phyloP scores from a whole-genome alignment of 2,888 invertebrate genomes.

The Crepidodera aurea region DNA sequence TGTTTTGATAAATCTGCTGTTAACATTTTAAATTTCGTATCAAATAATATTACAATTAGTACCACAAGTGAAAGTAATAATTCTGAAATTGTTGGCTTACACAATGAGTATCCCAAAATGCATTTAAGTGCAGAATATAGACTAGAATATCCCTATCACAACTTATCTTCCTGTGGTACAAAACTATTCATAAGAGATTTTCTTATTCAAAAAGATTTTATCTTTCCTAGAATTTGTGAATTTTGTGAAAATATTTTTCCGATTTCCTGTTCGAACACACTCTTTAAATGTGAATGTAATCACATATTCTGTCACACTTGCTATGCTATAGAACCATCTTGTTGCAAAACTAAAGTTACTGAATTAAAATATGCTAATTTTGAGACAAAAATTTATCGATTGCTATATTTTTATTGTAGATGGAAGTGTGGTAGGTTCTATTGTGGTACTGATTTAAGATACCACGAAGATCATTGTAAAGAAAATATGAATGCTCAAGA shows the following conservation, averaged over 20 bases:
- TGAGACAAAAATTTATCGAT: background rate
- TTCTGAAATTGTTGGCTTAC: background rate
- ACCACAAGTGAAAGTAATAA: background rate
- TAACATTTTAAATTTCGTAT: background rate
- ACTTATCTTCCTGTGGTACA: background rate
- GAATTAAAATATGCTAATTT: too few relatives aligned
- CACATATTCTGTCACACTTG: too few relatives aligned
- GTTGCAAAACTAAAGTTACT: too few relatives aligned
- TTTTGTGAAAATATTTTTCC: conserved; percentile 13
- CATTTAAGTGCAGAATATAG: background rate
- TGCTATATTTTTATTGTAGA: conserved; percentile 3
- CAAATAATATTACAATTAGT: background rate
- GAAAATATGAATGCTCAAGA: background rate
- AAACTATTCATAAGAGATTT: background rate
- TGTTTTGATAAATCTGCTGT: background rate
- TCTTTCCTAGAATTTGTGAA: conserved; percentile 9
- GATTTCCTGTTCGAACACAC: background rate
- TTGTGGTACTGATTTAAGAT: conserved; percentile 4
- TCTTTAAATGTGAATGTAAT: too few relatives aligned
- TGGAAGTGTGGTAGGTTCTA: conserved; percentile 7
- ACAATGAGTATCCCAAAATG: background rate
- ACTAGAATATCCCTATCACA: background rate
- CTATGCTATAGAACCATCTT: too few relatives aligned
- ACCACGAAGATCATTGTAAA: conserved; percentile 8
- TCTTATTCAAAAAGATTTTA: background rate